These are phyloP conservation scores for Phymatocera aterrima DNA, from an alignment of 2,888 invertebrate species.

Conservation along the genomic window DNA sequence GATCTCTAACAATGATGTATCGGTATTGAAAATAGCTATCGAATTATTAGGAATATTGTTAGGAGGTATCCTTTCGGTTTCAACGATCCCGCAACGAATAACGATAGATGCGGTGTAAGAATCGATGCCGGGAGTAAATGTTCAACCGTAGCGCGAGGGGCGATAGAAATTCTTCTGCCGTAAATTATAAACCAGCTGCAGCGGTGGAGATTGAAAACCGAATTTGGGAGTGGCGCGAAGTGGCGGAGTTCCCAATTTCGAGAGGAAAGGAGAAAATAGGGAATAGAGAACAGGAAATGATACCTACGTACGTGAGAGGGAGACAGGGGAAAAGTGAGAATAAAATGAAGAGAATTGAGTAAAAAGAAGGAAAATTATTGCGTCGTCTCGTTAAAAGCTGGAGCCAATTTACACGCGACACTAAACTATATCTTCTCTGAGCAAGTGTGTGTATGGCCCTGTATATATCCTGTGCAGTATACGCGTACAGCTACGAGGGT, in stretches of 20 bases:
- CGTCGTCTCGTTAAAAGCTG: constrained; percentile 31
- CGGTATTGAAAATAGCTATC: constrained; percentile 63
- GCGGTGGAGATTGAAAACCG: too few relatives aligned
- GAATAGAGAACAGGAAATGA: neutral
- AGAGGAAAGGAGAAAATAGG: too few relatives aligned
- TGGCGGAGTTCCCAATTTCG: too few relatives aligned
- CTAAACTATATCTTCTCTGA: neutral
- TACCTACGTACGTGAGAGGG: too few relatives aligned
- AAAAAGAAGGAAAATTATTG: neutral
- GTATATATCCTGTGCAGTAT: neutral
- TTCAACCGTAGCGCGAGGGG: constrained; percentile 17
- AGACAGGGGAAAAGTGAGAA: neutral
- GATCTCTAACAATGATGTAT: constrained; percentile 66
- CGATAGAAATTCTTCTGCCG: neutral
- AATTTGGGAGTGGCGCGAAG: too few relatives aligned
- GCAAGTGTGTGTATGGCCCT: neutral
- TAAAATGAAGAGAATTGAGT: neutral
- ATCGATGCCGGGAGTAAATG: constrained; percentile 11
- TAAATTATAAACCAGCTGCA: too few relatives aligned
- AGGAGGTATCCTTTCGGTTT: constrained; percentile 12
- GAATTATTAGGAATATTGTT: constrained; percentile 58
- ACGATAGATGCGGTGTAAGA: neutral
- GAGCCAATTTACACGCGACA: constrained; percentile 21
- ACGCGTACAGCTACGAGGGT: neutral
- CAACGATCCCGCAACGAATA: neutral